Percentiles rank a stretch among this genome's conserved stretches.
Evolutionary conservation across 2,113 vertebrate species (phyloP).

Genomic region (Eulemur rufifrons): DNA sequence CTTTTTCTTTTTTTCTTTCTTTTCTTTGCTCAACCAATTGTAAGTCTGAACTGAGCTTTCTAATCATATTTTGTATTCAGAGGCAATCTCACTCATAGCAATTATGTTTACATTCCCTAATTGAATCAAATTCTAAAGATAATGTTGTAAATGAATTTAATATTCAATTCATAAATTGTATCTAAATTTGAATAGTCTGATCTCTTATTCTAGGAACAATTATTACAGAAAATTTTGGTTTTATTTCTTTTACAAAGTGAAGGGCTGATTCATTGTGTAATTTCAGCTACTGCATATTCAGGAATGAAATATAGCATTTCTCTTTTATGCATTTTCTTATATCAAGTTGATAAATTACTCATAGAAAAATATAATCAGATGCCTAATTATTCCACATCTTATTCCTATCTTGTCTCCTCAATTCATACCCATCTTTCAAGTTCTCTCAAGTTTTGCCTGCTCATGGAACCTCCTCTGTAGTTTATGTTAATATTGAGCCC

Average conservation of each 20-base stretch:
- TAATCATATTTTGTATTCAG: background rate
- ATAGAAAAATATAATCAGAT: background rate
- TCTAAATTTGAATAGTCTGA: background rate
- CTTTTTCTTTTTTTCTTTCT: background rate
- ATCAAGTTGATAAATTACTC: background rate
- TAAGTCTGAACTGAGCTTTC: background rate
- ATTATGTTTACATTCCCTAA: background rate
- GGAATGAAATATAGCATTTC: background rate
- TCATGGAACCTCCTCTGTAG: background rate
- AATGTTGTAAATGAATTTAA: background rate
- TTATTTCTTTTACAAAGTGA: conserved; percentile 5
- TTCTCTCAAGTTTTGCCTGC: background rate
- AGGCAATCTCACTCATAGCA: background rate
- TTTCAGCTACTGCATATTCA: background rate
- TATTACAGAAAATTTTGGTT: background rate
- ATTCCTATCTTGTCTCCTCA: background rate
- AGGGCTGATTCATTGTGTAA: background rate
- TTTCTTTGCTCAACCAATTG: background rate
- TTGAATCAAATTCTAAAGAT: background rate
- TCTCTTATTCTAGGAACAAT: background rate
- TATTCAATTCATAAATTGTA: background rate
- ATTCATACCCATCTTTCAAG: background rate
- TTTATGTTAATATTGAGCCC: no score
- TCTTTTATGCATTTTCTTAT: background rate
- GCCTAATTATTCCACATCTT: background rate